A percentile compares a stretch with the other conserved stretches of the same genome.
phyloP scores from a whole-genome alignment of 2,888 invertebrate genomes.

The Cephus nigrinus region DNA sequence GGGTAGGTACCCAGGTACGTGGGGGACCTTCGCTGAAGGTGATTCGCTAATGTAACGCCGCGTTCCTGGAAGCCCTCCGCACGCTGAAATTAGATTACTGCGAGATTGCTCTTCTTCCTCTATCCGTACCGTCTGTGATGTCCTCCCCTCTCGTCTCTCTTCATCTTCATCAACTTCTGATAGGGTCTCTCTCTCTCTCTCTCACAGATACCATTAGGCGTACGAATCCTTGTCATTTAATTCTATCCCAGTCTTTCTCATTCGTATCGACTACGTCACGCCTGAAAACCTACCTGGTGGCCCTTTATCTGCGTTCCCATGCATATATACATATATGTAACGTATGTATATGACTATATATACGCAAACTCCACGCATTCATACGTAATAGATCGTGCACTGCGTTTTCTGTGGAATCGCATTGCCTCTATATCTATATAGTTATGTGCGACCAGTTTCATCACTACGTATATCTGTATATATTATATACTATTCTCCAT shows the following conservation, averaged over 20 bases:
- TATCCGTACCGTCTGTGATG: conserved; percentile 1
- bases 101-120: conserved; percentile 57
- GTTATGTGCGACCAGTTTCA: neutral
- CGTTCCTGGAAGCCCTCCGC: conserved; percentile 61
- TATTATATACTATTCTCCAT: neutral
- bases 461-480: neutral
- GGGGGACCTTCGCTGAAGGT: conserved; percentile 31
- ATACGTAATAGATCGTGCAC: neutral
- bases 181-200: conserved; percentile 3
- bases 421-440: neutral
- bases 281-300: conserved; percentile 38
- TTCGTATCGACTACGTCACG: conserved; percentile 24
- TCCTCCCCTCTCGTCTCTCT: conserved; percentile 31
- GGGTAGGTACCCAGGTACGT: conserved; percentile 7
- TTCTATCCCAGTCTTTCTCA: conserved; percentile 24
- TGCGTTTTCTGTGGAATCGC: neutral
- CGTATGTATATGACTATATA: neutral
- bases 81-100: conserved; percentile 64
- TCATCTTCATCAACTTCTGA: conserved; percentile 22
- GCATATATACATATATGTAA: neutral
- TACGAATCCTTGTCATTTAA: conserved; percentile 18
- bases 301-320: conserved; percentile 16
- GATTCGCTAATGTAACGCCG: conserved; percentile 60
- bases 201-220: neutral
- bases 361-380: neutral